phyloP scores from a whole-genome alignment of 1,140 invertebrate species.

The Seison nebaliae region DNA sequence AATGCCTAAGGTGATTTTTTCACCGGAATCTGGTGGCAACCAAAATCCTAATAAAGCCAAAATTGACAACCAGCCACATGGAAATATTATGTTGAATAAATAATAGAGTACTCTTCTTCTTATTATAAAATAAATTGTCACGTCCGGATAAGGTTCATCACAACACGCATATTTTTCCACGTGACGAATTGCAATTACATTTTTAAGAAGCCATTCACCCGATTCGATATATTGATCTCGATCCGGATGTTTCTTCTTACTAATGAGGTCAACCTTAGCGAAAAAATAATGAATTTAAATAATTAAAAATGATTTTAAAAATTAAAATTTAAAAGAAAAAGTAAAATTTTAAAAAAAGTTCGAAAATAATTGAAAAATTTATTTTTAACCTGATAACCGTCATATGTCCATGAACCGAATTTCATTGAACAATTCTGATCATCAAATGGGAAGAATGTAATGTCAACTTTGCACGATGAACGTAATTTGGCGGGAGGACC shows the following conservation, averaged over 20 bases:
- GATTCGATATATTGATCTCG: constrained; percentile 23
- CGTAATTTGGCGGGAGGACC: constrained; percentile 33
- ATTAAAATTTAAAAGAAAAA: background rate
- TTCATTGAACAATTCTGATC: constrained; percentile 49
- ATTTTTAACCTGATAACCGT: constrained; percentile 3
- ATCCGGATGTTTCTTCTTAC: constrained; percentile 13
- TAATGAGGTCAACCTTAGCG: too few species aligned
- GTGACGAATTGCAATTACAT: constrained; percentile 17
- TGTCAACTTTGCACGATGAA: constrained; percentile 25
- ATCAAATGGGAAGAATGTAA: constrained; percentile 26
- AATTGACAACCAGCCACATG: constrained; percentile 36
- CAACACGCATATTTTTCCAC: constrained; percentile 55
- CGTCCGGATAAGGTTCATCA: constrained; percentile 54
- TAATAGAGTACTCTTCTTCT: constrained; percentile 75
- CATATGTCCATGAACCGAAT: constrained; percentile 46
- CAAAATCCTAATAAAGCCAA: constrained; percentile 35
- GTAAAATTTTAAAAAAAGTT: background rate
- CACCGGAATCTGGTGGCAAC: constrained; percentile 35
- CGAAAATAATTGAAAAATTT: constrained; percentile 10
- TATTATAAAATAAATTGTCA: constrained; percentile 43
- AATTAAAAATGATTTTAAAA: too few species aligned
- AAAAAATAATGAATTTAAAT: too few species aligned
- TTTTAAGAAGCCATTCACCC: constrained; percentile 21
- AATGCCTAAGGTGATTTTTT: constrained; percentile 37
- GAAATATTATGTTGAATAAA: constrained; percentile 36